phyloP scores from a whole-genome alignment of 2,797 vertebrate genomes.

The Spinibarbus caldwelli region DNA sequence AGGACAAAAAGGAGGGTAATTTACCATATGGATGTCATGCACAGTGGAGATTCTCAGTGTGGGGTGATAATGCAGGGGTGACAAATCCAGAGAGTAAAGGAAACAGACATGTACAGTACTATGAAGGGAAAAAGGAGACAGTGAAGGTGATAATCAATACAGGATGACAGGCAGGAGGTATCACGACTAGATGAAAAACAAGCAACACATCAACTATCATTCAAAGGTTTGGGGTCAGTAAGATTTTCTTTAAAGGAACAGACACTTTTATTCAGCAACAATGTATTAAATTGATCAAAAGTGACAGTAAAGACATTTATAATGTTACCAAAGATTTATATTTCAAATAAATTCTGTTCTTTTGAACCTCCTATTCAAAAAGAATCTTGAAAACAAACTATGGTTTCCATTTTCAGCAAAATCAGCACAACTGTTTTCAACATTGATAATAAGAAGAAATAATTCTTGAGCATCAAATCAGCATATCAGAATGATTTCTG shows the following conservation, averaged over 20 bases:
- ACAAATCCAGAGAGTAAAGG: slow-evolving; percentile 21
- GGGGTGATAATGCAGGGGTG: slow-evolving; percentile 7
- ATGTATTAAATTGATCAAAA: neutral
- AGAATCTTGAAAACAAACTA: neutral
- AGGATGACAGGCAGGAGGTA: slow-evolving; percentile 13
- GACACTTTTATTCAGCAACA: neutral
- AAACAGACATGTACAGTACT: slow-evolving; percentile 26
- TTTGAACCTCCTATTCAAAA: neutral
- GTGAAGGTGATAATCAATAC: slow-evolving; percentile 22
- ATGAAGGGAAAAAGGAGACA: slow-evolving; percentile 32
- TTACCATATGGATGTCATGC: slow-evolving; percentile 35
- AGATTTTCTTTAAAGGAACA: neutral
- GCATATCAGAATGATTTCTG: neutral
- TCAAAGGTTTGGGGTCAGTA: neutral
- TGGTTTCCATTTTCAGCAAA: neutral
- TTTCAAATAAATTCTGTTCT: neutral
- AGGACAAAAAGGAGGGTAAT: slow-evolving; percentile 17
- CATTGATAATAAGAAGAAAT: neutral
- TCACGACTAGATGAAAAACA: neutral
- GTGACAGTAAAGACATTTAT: neutral
- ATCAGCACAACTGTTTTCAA: neutral
- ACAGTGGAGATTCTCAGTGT: slow-evolving; percentile 16
- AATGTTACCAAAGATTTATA: neutral
- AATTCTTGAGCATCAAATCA: neutral
- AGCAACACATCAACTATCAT: neutral